Percentiles rank a stretch among this genome's conserved stretches.
phyloP scores from a whole-genome alignment of 2,113 vertebrate genomes.

The Embiotoca jacksoni region DNA sequence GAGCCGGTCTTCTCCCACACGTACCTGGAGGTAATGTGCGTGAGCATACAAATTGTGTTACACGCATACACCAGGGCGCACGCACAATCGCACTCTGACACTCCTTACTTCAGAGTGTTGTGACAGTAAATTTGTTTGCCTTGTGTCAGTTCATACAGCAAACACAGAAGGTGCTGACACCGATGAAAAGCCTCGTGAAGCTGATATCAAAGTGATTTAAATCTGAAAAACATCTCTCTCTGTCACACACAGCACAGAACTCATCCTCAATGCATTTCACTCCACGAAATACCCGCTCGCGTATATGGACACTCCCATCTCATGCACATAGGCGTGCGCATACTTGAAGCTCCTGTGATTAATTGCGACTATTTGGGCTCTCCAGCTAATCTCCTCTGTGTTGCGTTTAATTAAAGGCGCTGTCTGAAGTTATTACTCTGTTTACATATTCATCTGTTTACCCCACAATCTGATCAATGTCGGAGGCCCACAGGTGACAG shows the following conservation, averaged over 20 bases:
- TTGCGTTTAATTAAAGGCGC: slow-evolving; percentile 86
- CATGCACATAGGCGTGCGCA: slow-evolving; percentile 43
- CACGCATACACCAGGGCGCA: slow-evolving; percentile 7
- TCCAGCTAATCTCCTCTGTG: slow-evolving; percentile 83
- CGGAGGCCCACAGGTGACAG: slow-evolving; percentile 83
- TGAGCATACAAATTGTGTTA: background rate
- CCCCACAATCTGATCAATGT: slow-evolving; percentile 83
- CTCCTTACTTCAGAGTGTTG: slow-evolving; percentile 12
- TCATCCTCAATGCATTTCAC: slow-evolving; percentile 23
- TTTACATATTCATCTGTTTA: slow-evolving; percentile 87
- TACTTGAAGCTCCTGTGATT: slow-evolving; percentile 68
- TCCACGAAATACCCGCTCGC: slow-evolving; percentile 19
- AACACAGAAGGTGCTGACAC: slow-evolving; percentile 54
- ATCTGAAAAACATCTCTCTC: slow-evolving; percentile 56
- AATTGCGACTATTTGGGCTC: slow-evolving; percentile 80
- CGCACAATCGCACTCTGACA: slow-evolving; percentile 23
- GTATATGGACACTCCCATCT: slow-evolving; percentile 34
- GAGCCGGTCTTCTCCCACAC: slow-evolving; percentile 94
- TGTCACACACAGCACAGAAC: slow-evolving; percentile 12
- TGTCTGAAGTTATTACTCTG: slow-evolving; percentile 86
- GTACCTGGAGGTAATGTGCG: slow-evolving; percentile 80
- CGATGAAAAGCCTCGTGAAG: slow-evolving; percentile 50
- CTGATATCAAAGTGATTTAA: slow-evolving; percentile 52
- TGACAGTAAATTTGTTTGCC: slow-evolving; percentile 56
- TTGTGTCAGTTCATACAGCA: slow-evolving; percentile 38